A percentile compares a stretch with the other conserved stretches of the same genome.
Evolutionary conservation across 2,113 vertebrate genomes (phyloP).

Genomic region (Ranitomeya imitator): DNA sequence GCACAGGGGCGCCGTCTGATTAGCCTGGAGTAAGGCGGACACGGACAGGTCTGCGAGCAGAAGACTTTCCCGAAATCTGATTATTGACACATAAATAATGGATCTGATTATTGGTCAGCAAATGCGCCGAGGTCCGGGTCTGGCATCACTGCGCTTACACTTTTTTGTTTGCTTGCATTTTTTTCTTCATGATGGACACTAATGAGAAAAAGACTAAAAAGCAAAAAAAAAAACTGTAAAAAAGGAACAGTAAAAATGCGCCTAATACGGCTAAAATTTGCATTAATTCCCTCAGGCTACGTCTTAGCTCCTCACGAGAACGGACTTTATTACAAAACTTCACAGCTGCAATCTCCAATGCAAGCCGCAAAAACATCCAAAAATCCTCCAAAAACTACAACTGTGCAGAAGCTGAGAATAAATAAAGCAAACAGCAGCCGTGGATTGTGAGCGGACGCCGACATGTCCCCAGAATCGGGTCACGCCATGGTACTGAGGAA

Average conservation of each 20-base stretch:
- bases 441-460: neutral
- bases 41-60: neutral
- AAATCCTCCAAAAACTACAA: neutral
- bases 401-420: neutral
- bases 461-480: neutral
- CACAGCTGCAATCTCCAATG: neutral
- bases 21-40: neutral
- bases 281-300: neutral
- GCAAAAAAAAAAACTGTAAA: neutral
- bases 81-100: conserved; percentile 29
- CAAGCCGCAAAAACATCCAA: neutral
- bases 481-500: no score
- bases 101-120: neutral
- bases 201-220: neutral
- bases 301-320: neutral
- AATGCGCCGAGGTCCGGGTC: neutral
- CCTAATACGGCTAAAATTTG: neutral
- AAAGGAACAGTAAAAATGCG: neutral
- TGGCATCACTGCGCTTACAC: neutral
- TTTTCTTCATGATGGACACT: neutral
- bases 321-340: neutral
- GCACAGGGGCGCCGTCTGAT: neutral
- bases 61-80: neutral
- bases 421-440: neutral
- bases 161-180: neutral